Base-by-base conservation (phyloP, 2,888 invertebrate genomes). In the Celastrina argiolus region DNA sequence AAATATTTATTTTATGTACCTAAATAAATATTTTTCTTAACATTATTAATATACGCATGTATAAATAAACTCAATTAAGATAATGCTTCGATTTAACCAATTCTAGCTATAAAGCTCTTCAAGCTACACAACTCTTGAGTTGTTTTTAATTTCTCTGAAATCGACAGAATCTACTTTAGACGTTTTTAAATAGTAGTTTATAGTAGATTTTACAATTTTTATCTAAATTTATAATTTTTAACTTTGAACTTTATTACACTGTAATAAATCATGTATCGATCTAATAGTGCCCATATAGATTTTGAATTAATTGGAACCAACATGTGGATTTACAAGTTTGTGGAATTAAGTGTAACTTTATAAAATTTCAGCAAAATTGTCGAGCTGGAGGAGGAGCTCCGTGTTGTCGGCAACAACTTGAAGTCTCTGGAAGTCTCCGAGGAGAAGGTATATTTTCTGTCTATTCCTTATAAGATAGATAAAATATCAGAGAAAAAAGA, bases 381-480 rank as follows among this genome's bases (percentile, higher is more conserved):
- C 91, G 99, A 99, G 93, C 96, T 99, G 94, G 99, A 99, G 92
- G 99, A 99, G 91, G 99, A 99, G 92, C 95, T 99, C 91, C 97
- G 99, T 90, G 99, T 99, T 84, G 99, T 99, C 91, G 99, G 99
- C 88, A 99, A 99, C 96, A 99, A 99, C 95, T 94, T 99, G 94
- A 99, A 99, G 93, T 99, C 99, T 87, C 96, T 99, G 88, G 99
- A 99, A 94, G 99, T 99, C 87, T 98, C 98, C 83, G 99, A 99
- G 93, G 98, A 99, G 93, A 99, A 98, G 97, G 98, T 98, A 95
- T 92, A 92, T 85, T 71, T 68, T 67, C 69, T 68, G 59, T 61
- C 41, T 41, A 42, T 65, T 67, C 56, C 45, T 41, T 59, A 58
- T 5, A 42, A 39, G 67, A 1, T 16, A 42, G 56, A 58, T 5